Percentiles rank a stretch among this genome's conserved stretches.
These are phyloP conservation scores for Stichopus horrens DNA, from an alignment of 53 echinoderm and acorn worm species.

Conservation along the genomic window DNA sequence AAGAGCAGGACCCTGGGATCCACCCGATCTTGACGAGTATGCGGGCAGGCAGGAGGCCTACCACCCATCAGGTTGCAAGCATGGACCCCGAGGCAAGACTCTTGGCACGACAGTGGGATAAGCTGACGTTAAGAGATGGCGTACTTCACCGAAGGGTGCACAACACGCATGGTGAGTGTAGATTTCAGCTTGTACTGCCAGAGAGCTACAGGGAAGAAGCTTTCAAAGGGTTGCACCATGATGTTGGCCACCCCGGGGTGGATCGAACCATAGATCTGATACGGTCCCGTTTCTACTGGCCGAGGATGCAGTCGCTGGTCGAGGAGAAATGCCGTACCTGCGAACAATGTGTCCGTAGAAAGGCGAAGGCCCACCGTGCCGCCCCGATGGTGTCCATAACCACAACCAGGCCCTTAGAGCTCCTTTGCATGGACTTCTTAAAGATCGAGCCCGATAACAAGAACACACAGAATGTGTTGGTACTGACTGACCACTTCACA, in stretches of 20 bases:
- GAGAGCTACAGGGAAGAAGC: slow-evolving; percentile 39
- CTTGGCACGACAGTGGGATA: slow-evolving; percentile 45
- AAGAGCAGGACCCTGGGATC: slow-evolving; percentile 38
- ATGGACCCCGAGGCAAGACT: slow-evolving; percentile 38
- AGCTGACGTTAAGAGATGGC: slow-evolving; percentile 45
- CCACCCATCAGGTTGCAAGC: not conserved
- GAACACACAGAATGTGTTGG: slow-evolving; percentile 39
- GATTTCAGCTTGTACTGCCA: slow-evolving; percentile 57
- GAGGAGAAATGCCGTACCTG: slow-evolving; percentile 28
- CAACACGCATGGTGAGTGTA: slow-evolving; percentile 8
- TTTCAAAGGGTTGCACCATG: slow-evolving; percentile 47
- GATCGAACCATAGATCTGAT: slow-evolving; percentile 47
- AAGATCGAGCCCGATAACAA: slow-evolving; percentile 41
- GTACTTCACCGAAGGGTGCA: slow-evolving; percentile 43
- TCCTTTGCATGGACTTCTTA: slow-evolving; percentile 57
- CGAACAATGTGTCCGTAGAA: slow-evolving; percentile 33
- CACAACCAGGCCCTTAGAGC: slow-evolving; percentile 48
- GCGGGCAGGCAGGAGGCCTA: not conserved
- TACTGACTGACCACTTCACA: slow-evolving; percentile 42
- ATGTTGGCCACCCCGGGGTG: slow-evolving; percentile 52
- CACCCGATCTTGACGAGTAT: not conserved
- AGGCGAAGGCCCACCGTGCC: slow-evolving; percentile 29
- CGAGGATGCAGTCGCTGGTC: slow-evolving; percentile 22
- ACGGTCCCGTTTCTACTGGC: slow-evolving; percentile 61
- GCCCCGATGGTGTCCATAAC: slow-evolving; percentile 40